Conservation (phyloP, 2,113 vertebrate genomes). For the Podarcis muralis region DNA sequence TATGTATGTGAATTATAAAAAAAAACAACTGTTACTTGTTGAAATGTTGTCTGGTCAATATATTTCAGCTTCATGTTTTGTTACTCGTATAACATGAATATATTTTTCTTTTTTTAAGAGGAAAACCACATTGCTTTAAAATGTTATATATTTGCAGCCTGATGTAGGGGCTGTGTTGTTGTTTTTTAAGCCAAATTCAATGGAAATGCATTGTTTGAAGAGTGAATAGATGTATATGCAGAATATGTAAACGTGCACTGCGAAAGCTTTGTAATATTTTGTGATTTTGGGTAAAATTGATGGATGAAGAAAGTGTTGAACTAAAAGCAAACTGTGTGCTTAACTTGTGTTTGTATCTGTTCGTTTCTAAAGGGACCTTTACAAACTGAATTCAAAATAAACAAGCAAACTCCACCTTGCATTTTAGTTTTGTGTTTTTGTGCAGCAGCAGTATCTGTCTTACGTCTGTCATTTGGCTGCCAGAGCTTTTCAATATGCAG, state of each 20-base stretch:
- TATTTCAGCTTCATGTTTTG: conserved; percentile 68
- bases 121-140: conserved; percentile 54
- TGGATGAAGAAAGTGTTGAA: conserved; percentile 61
- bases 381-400: conserved; percentile 62
- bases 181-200: conserved; percentile 59
- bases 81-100: conserved; percentile 26
- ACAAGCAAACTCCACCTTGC: conserved; percentile 35
- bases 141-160: conserved; percentile 53
- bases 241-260: conserved; percentile 66
- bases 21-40: conserved; percentile 66
- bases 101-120: conserved; percentile 62
- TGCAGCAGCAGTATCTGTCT: conserved; percentile 25
- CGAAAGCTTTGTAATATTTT: conserved; percentile 69
- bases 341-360: conserved; percentile 61
- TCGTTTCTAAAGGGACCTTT: conserved; percentile 74
- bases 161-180: conserved; percentile 10
- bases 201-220: conserved; percentile 66
- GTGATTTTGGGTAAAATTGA: conserved; percentile 67
- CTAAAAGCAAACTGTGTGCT: conserved; percentile 44
- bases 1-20: conserved; percentile 49
- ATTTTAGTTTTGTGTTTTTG: conserved; percentile 45
- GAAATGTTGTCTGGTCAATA: conserved; percentile 61
- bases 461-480: background rate
- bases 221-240: conserved; percentile 70
- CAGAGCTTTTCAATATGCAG: background rate